These are phyloP conservation scores for Branchipolynoe longqiensis DNA, from an alignment of 2,888 invertebrate genomes.

Conservation along the genomic window DNA sequence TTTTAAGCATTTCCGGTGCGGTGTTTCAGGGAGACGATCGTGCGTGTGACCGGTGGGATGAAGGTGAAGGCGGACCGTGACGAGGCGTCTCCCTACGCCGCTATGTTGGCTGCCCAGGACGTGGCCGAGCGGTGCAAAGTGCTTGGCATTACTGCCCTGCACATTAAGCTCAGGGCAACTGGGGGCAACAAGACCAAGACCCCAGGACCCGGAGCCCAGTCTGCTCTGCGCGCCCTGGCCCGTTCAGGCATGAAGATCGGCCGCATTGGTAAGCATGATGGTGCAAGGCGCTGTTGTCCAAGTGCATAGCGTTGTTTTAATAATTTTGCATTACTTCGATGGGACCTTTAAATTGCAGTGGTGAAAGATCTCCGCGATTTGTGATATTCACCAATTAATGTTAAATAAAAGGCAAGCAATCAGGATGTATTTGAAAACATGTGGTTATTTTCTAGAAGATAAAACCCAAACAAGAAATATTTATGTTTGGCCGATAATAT, in stretches of 20 bases:
- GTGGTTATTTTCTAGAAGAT: too few species aligned
- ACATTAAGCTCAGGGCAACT: conserved; percentile 98
- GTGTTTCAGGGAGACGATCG: conserved; percentile 85
- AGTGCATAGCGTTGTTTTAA: too few species aligned
- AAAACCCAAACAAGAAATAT: too few species aligned
- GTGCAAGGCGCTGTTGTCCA: too few species aligned
- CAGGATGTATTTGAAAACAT: too few species aligned
- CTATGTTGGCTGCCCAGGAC: conserved; percentile 99
- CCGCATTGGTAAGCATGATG: conserved; percentile 90
- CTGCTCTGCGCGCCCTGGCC: conserved; percentile 97
- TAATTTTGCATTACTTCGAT: too few species aligned
- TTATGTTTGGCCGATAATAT: too few species aligned
- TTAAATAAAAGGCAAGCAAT: too few species aligned
- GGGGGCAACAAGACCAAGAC: conserved; percentile 98
- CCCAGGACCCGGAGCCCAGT: conserved; percentile 97
- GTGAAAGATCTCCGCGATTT: too few species aligned
- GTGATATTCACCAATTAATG: too few species aligned
- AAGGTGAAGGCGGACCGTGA: conserved; percentile 99
- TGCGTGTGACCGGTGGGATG: conserved; percentile 94
- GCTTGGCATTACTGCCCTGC: conserved; percentile 97
- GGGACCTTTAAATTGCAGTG: too few species aligned
- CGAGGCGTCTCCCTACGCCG: conserved; percentile 99
- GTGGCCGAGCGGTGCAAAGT: conserved; percentile 99
- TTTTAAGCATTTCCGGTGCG: neutral
- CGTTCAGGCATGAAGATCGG: conserved; percentile 99